Evolutionary conservation across 2,113 vertebrate species (phyloP).

Genomic region (Hepsetus odoe): DNA sequence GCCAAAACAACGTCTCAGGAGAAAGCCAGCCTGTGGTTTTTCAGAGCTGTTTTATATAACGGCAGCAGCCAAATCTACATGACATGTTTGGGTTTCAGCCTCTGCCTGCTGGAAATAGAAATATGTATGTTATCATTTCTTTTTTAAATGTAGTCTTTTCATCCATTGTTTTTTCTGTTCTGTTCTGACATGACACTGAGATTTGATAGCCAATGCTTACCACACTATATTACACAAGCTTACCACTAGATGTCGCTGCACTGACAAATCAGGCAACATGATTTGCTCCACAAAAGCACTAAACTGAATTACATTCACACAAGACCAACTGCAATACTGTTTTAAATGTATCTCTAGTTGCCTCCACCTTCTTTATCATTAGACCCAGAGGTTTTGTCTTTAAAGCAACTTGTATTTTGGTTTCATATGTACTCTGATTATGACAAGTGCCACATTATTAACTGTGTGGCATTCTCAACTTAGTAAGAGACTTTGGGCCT

Average conservation of each 20-base stretch:
- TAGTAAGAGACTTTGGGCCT: neutral
- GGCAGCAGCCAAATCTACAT: conserved; percentile 53
- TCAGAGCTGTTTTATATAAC: conserved; percentile 51
- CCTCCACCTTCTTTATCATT: neutral
- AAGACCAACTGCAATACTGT: neutral
- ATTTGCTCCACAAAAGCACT: neutral
- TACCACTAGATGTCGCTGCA: conserved; percentile 59
- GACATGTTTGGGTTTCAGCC: conserved; percentile 48
- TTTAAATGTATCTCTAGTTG: neutral
- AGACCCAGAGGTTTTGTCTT: neutral
- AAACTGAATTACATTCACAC: neutral
- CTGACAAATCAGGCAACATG: neutral
- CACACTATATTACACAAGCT: neutral
- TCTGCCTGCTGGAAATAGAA: conserved; percentile 38
- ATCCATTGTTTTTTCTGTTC: conserved; percentile 19
- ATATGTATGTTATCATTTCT: conserved; percentile 25
- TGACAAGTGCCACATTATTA: neutral
- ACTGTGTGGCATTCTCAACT: neutral
- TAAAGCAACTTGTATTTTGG: too few relatives aligned
- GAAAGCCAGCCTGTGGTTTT: conserved; percentile 66
- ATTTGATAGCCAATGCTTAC: neutral
- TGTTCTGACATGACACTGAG: neutral
- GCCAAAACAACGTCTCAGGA: conserved; percentile 63
- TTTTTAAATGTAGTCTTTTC: conserved; percentile 34
- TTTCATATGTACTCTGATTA: neutral